Percentiles rank a stretch among this genome's conserved stretches.
These are phyloP conservation scores for Parelbella ahira DNA, from an alignment of 2,888 invertebrate species.

Conservation along the genomic window DNA sequence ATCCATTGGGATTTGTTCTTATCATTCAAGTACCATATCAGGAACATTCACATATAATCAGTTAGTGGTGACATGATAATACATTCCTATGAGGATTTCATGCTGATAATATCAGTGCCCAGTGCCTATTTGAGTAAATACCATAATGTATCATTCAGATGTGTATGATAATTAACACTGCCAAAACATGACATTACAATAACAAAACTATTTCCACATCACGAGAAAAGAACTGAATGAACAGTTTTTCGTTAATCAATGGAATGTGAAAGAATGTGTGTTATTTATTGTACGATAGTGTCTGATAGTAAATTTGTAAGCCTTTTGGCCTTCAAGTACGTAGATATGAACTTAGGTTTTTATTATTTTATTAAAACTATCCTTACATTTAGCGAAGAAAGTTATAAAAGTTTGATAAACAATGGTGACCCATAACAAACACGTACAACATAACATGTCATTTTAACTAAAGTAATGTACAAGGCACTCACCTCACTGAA, in stretches of 20 bases:
- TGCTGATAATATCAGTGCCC: constrained; percentile 26
- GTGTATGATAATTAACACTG: not conserved
- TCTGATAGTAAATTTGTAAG: constrained; percentile 11
- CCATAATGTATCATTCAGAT: not conserved
- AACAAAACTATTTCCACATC: constrained; percentile 2
- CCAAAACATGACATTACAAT: not conserved
- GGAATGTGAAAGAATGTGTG: not conserved
- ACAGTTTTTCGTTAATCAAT: too few species aligned
- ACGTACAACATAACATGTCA: constrained; percentile 17
- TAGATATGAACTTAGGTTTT: constrained; percentile 1
- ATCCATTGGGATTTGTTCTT: constrained; percentile 19
- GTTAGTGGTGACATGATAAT: constrained; percentile 30
- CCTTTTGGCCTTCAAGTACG: not conserved
- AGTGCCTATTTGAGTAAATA: constrained; percentile 6
- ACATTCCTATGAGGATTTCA: constrained; percentile 30
- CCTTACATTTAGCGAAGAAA: too few species aligned
- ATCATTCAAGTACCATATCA: constrained; percentile 23
- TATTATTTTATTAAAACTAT: too few species aligned
- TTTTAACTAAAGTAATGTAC: constrained; percentile 25
- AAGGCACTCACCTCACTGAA: constrained; percentile 86
- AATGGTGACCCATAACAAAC: constrained; percentile 25
- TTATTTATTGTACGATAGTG: constrained; percentile 11
- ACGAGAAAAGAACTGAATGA: too few species aligned
- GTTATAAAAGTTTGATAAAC: constrained; percentile 7
- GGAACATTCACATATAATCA: constrained; percentile 28